Conservation (phyloP, 2,113 vertebrate genomes). For the Diglossa brunneiventris region DNA sequence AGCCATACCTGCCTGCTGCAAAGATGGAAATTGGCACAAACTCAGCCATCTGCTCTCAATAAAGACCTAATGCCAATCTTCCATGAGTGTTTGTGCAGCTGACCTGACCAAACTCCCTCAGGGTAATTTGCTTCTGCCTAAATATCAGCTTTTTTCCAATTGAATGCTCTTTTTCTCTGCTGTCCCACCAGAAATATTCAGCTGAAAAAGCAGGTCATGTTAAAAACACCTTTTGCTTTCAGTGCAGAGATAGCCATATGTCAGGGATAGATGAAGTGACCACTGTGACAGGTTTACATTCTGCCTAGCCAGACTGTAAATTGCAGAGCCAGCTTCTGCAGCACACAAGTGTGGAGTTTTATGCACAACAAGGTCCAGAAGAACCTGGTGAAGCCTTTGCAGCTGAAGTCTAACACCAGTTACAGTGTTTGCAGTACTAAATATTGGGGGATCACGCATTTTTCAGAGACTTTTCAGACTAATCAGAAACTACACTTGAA, state of each 20-base stretch:
- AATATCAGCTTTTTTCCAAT: background rate
- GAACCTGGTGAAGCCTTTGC: background rate
- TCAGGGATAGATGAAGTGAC: background rate
- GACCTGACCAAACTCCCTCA: background rate
- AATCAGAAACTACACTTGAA: background rate
- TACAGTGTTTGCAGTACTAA: background rate
- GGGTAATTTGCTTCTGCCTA: background rate
- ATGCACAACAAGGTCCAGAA: background rate
- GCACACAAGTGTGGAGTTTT: background rate
- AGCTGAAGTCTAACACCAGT: background rate
- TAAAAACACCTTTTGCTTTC: background rate
- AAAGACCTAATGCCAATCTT: background rate
- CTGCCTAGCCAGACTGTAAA: background rate
- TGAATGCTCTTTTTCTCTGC: background rate
- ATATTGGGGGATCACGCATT: background rate
- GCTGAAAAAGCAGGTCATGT: background rate
- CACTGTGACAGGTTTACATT: background rate
- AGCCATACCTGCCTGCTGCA: background rate
- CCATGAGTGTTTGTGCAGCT: background rate
- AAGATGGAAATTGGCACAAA: background rate
- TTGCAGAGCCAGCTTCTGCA: background rate
- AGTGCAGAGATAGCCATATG: background rate
- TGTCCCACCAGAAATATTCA: background rate
- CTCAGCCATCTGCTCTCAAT: background rate
- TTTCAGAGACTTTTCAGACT: background rate